Percentiles rank a stretch among this genome's conserved stretches.
These are phyloP conservation scores for Phalacrocorax carbo DNA, from an alignment of 2,113 vertebrate species.

Conservation along the genomic window DNA sequence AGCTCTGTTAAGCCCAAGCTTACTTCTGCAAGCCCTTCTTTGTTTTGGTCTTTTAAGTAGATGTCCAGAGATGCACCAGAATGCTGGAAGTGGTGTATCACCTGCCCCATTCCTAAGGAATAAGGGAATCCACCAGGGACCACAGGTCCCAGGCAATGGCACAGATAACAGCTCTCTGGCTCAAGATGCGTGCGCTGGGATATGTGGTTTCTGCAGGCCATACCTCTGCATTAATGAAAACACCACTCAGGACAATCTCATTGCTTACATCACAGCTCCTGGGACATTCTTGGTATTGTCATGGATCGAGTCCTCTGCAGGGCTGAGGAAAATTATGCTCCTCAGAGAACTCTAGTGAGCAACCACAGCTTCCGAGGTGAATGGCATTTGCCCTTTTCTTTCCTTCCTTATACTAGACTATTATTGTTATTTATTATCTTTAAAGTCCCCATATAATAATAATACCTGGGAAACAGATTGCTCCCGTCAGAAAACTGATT, in stretches of 20 bases:
- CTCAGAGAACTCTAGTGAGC: neutral
- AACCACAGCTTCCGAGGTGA: constrained; percentile 38
- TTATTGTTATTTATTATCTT: constrained; percentile 66
- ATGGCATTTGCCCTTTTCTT: constrained; percentile 53
- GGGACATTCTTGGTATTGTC: neutral
- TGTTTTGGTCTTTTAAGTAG: neutral
- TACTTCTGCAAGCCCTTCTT: neutral
- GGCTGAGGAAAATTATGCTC: constrained; percentile 7
- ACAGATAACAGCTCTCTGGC: neutral
- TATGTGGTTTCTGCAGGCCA: neutral
- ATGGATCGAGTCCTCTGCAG: neutral
- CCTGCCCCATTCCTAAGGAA: neutral
- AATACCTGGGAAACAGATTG: constrained; percentile 57
- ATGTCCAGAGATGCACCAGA: neutral
- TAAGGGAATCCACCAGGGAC: neutral
- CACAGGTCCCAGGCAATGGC: neutral
- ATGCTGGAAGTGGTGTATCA: neutral
- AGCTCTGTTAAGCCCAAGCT: neutral
- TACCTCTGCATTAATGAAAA: neutral
- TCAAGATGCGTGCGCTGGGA: neutral
- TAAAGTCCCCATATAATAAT: constrained; percentile 61
- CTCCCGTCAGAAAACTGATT: constrained; percentile 67
- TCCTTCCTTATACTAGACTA: constrained; percentile 33
- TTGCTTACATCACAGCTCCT: neutral
- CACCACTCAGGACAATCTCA: neutral